Evolutionary conservation across 2,113 vertebrate species (phyloP).

Genomic region (Mormyrus iriodes): DNA sequence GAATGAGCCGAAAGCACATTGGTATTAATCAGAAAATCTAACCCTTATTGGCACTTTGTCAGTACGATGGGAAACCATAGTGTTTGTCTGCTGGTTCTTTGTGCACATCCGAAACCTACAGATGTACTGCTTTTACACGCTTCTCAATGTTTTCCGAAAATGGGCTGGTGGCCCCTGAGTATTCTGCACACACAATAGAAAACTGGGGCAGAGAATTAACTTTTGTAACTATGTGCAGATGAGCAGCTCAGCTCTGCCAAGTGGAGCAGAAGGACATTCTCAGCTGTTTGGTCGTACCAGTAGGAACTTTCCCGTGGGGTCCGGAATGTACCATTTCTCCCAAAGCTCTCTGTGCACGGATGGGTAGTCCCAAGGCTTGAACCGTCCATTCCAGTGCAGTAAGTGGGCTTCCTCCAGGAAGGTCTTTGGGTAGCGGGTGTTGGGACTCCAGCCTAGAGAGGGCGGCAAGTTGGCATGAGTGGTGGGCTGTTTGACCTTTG

Average conservation of each 20-base stretch:
- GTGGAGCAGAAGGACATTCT: slow-evolving; percentile 17
- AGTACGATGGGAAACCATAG: neutral
- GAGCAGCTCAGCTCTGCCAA: neutral
- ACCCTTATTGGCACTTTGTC: neutral
- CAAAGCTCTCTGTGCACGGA: slow-evolving; percentile 79
- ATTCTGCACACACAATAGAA: neutral
- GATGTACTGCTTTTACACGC: neutral
- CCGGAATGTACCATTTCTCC: slow-evolving; percentile 93
- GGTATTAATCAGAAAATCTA: neutral
- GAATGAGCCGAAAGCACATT: neutral
- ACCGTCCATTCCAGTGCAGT: slow-evolving; percentile 91
- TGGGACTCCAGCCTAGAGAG: slow-evolving; percentile 82
- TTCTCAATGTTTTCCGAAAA: neutral
- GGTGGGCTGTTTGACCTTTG: neutral
- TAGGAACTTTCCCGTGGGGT: slow-evolving; percentile 78
- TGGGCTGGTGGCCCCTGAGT: neutral
- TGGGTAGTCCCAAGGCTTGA: slow-evolving; percentile 87
- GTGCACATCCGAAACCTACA: neutral
- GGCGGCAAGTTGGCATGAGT: neutral
- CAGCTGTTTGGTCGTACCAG: slow-evolving; percentile 62
- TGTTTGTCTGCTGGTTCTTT: neutral
- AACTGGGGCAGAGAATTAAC: neutral
- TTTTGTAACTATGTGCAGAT: neutral
- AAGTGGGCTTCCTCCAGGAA: slow-evolving; percentile 79
- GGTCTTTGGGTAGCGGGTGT: slow-evolving; percentile 70